phyloP scores from a whole-genome alignment of 1,140 invertebrate species.

The Wiebesia pumilae region DNA sequence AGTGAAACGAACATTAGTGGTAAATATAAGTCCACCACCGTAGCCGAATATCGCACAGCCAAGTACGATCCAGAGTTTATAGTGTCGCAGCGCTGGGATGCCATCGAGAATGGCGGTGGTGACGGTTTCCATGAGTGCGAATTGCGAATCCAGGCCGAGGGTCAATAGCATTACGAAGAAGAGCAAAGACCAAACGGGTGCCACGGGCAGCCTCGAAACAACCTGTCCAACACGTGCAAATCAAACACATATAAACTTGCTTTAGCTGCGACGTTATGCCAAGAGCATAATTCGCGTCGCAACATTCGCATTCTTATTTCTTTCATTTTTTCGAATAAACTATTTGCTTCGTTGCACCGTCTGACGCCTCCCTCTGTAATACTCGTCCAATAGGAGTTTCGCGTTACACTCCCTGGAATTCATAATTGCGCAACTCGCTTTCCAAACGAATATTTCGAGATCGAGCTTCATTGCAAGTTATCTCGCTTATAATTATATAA shows the following conservation, averaged over 20 bases:
- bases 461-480: no score
- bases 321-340: not conserved
- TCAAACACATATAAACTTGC: not conserved
- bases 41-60: slow-evolving; percentile 83
- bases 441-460: no score
- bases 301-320: not conserved
- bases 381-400: no score
- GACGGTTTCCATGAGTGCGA: slow-evolving; percentile 88
- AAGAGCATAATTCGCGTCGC: no score
- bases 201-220: slow-evolving; percentile 85
- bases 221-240: slow-evolving; percentile 57
- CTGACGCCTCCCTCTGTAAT: no score
- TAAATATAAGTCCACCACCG: slow-evolving; percentile 84
- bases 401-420: no score
- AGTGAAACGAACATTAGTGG: slow-evolving; percentile 78
- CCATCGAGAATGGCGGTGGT: slow-evolving; percentile 87
- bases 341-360: no score
- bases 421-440: no score
- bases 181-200: slow-evolving; percentile 88
- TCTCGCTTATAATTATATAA: no score
- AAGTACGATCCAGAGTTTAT: slow-evolving; percentile 84
- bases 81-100: slow-evolving; percentile 82
- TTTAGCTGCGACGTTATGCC: not conserved
- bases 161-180: slow-evolving; percentile 91
- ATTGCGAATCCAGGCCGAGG: slow-evolving; percentile 86